Base-by-base conservation (phyloP, 2,888 invertebrate species). In the Automeris io region DNA sequence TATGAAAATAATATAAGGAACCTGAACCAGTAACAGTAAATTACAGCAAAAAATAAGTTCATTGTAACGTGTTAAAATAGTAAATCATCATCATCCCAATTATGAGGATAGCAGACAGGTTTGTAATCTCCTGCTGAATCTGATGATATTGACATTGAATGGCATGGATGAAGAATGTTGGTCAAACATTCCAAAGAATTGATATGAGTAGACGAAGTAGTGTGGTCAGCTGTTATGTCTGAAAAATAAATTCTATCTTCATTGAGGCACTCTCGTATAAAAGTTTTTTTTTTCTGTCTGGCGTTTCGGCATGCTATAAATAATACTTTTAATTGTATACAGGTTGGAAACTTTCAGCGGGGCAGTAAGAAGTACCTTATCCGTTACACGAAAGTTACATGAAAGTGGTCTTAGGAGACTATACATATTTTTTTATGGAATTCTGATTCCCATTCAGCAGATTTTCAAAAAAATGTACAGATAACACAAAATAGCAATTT, bases 41-140 rank as follows among this genome's bases (percentile, higher is more conserved):
- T 23, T 2, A 18, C 8, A 8, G 22, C 1, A 22, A 33, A 24
- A 31, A 5, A 35, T 24, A 40, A 18, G 23, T 39, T 33, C n/a
- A 18, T 35, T 8, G 16, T 22, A 3, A 40, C 18, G 7, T 21
- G 33, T 59, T 72, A 86, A 61, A 86, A 86, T 7, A 86, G 49
- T 23, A 86, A 55, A 45, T 86, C 85, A 6, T 85, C 86, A 34
- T 86, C 85, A 18, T 85, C 81, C 75, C 82, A 83, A 35, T 71
- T 64, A 37, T 77, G 77, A 2, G 78, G 78, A 37, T 67, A 72
- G 49, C 77, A 78, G 4, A 60, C 23, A 1, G 79, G 76, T 29
- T 67, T 67, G 47, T 40, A 65, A 40, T 78, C 75, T 0, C 74
- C 75, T 1, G 52, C 51, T 0, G 76, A 69, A 3, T 69, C 70